Evolutionary conservation across 2,888 invertebrate genomes (phyloP), one percentile per base, ranked within the genome.

Genomic region (Pyrrhia umbra): DNA sequence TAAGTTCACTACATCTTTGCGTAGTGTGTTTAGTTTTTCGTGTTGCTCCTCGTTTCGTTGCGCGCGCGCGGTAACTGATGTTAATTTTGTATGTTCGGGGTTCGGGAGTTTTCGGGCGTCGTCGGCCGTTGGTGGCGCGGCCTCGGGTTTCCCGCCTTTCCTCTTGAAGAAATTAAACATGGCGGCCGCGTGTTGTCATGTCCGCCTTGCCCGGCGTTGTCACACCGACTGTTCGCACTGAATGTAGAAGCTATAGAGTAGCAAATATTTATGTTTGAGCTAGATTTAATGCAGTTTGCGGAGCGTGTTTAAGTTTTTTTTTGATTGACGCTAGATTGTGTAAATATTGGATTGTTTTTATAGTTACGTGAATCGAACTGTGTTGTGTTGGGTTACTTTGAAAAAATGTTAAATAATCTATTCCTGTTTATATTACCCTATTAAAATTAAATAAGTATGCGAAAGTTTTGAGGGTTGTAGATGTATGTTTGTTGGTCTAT

Each of bases 141-240:
- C 74, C 72, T 92, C 91, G 90, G 85, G 88, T 88, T 93, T 94
- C 88, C 90, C 92, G 90, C 89, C 85, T 88, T 90, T 93, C 80
- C 91, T 88, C 87, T 94, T 94, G 87, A 95, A 94, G 88, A 95
- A 93, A 80, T 89, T 92, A 84, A 95, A 95, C 94, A 95, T 95
- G 83, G 88, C 87, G 80, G 74, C 52, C 82, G 71, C 6, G 20
- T 71, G 79, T 75, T 84, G 81, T 77, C 90, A 89, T 92, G 92
- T 87, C 90, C 88, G 90, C 67, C 56, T 84, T 70, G 67, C 56
- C 25, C 85, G 86, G 74, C 77, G 88, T 54, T 77, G 75, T 74
- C 72, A 51, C 63, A 59, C 62, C 75, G 72, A 92, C 91, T 92
- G 91, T 69, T 75, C 71, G 79, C 77, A 46, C 55, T 39, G 52